Evolutionary conservation across 2,113 vertebrate species (phyloP), one percentile per base, ranked within the genome.

Genomic region (Onychostoma macrolepis): DNA sequence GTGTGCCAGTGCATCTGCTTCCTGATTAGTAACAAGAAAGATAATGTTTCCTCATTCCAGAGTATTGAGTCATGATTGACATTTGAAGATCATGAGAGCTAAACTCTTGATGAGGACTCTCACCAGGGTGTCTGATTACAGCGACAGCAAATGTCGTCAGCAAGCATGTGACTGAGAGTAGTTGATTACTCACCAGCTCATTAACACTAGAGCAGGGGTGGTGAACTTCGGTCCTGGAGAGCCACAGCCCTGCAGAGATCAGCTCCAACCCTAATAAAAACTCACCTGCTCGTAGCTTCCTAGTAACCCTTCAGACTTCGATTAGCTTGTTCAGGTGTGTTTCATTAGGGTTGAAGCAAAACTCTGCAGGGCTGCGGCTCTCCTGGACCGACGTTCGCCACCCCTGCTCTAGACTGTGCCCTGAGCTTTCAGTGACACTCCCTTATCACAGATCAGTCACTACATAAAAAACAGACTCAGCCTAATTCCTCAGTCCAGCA

Each of bases 21-120:
- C 77, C 53, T 58, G n/a, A 38, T 56, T 26, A 53, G 30, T 69
- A 56, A 80, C 24, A 43, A 78, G 15, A 17, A 76, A 28, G n/a
- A 45, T 17, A 53, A 6, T 38, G 50, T 63, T 91, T 85, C 88
- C 85, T 89, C 89, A 78, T 87, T 89, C 83, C 78, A 33, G 13
- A 78, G 17, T 33, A 43, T 28, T 19, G 26, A 9, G 45, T 48
- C 75, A 77, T 30, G 45, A 28, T 10, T 53, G 76, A 78, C 76
- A 30, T 30, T 78, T 78, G 17, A 50, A 21, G 43, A 53, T 53
- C 13, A 30, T 5, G 17, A 77, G 43, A 10, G 15, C 3, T 30
- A 76, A 15, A 28, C 45, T 15, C 19, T 9, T 11, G 76, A 78
- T 78, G 26, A 26, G 24, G 45, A 30, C 76, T 53, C n/a, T 48